Base-by-base conservation (phyloP, 1,140 invertebrate species). In the Piezodorus guildinii region DNA sequence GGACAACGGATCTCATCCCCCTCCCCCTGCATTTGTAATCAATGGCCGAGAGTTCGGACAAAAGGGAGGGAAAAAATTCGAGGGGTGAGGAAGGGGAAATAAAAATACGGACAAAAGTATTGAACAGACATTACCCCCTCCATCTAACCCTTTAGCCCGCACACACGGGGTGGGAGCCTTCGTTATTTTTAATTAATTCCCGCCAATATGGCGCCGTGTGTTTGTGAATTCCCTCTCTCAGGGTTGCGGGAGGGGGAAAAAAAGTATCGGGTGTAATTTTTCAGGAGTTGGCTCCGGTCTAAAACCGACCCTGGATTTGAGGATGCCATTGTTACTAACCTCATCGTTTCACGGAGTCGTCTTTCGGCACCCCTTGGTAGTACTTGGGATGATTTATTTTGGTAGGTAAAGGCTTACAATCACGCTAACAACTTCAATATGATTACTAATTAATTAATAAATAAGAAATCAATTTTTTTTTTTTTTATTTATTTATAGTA, bases 161-260 rank as follows among this genome's bases (percentile, higher is more conserved):
- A 56, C 52, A 16, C 23, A 56, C 52, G 52, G 52, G 23, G 23
- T 56, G 52, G 52, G 52, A 23, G 52, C 17, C 67, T 63, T 68
- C 65, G 58, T 66, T 71, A 65, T 71, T 74, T 75, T 75, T 75
- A 73, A 73, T 74, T 75, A 74, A 74, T 74, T 74, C 74, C 73
- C 70, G 73, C 72, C 69, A 70, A 68, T 67, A 61, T 71, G 69
- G 68, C 71, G 71, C 70, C 72, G 70, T 68, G 71, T 71, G 71
- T 74, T 73, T 74, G 74, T 74, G 73, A 70, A 70, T 72, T 73
- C 72, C 63, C 67, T 63, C 52, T 16, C 52, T 23, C 34, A 46
- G 54, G 58, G 58, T 30, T 66, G 62, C 17, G 52, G 34, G 12
- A 10, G 12, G 34, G 9, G 34, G 12, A 39, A 39, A 39, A 56